Percentiles rank a stretch among this genome's conserved stretches.
Evolutionary conservation across 2,113 vertebrate species (phyloP).

Genomic region (Engystomops pustulosus): DNA sequence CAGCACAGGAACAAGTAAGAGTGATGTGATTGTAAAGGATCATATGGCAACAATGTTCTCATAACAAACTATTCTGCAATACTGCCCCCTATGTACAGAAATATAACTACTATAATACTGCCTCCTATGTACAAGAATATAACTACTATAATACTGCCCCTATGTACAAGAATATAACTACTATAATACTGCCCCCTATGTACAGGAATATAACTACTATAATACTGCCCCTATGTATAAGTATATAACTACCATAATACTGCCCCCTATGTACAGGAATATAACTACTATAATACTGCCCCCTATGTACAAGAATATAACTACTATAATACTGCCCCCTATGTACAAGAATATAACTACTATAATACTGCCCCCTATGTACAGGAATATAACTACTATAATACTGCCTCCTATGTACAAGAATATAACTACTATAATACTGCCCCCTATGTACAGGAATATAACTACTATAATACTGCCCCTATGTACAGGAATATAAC

Average conservation of each 20-base stretch:
- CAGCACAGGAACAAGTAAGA: not conserved
- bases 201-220: conserved; percentile 11
- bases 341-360: not conserved
- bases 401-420: not conserved
- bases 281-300: not conserved
- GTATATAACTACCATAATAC: conserved; percentile 6
- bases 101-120: conserved; percentile 16
- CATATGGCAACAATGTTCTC: too few relatives aligned
- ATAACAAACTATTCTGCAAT: too few relatives aligned
- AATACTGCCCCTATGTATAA: not conserved
- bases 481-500: not conserved
- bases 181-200: not conserved
- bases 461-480: not conserved
- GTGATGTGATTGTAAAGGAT: not conserved
- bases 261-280: conserved; percentile 5
- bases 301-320: conserved; percentile 23
- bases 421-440: conserved; percentile 5
- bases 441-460: not conserved
- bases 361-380: not conserved
- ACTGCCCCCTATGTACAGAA: not conserved
- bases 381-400: conserved; percentile 15
- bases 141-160: conserved; percentile 9
- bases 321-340: conserved; percentile 6
- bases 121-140: not conserved
- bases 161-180: conserved; percentile 10